Base-by-base conservation (phyloP, 2,888 invertebrate genomes). In the Lacanobia oleracea region DNA sequence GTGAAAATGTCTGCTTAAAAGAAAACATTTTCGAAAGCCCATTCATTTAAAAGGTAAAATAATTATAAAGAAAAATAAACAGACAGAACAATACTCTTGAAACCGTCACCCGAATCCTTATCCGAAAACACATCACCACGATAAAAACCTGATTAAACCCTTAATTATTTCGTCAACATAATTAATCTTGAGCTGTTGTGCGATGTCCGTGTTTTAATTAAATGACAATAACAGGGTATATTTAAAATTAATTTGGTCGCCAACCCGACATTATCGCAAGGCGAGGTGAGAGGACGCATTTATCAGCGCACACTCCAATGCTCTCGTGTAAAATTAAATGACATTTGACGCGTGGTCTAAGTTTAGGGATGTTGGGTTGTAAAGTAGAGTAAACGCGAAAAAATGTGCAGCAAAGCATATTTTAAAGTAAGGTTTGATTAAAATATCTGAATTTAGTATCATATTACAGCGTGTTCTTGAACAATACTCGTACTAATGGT, bases 261-360 rank as follows among this genome's bases (percentile, higher is more conserved):
- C 86, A 90, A 87, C 88, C 89, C 88, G 85, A 89, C 90, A 89
- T 91, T 91, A 94, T 92, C 91, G 86, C 82, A 84, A 89, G 88
- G 86, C 75, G 85, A 93, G 89, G 89, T 90, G 85, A 85, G 88
- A 93, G 91, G 88, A 90, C 91, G 90, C 88, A 92, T 93, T 93
- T 93, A 94, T 94, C 93, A 93, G 89, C 75, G 86, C 89, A 92
- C 94, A 94, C 95, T 95, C 89, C 91, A 95, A 91, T 90, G 93
- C 94, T 90, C 92, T 91, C 88, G 88, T 92, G 94, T 93, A 87
- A 93, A 94, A 94, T 95, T 93, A 94, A 95, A 94, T 91, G 93
- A 91, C 89, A 93, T 91, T 94, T 91, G 81, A 87, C 79, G 89
- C 65, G 45, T 89, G 93, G 91, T 75, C 4, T 82, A 91, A 91